A percentile compares a stretch with the other conserved stretches of the same genome.
Conservation (phyloP, 2,113 vertebrate genomes). For the Campylomormyrus numenius region DNA sequence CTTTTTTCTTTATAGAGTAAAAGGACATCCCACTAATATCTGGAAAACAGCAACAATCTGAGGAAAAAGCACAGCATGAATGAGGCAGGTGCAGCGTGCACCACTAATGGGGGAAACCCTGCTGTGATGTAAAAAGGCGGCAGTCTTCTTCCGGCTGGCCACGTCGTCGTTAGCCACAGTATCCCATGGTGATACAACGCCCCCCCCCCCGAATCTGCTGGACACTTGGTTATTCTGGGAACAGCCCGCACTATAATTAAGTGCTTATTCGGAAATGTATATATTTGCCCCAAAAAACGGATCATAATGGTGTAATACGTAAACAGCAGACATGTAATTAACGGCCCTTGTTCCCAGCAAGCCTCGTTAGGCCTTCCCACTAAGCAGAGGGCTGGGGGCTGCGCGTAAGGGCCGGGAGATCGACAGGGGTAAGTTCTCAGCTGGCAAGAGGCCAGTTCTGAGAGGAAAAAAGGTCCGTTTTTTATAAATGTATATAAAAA, state of each 20-base stretch:
- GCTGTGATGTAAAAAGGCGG: neutral
- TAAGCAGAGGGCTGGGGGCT: neutral
- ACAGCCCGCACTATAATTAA: neutral
- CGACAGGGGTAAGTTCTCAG: neutral
- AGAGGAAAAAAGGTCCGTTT: neutral
- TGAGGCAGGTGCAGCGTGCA: neutral
- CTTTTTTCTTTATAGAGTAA: neutral
- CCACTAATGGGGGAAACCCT: neutral
- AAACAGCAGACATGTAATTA: slow-evolving; percentile 42
- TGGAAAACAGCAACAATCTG: neutral
- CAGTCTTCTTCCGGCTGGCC: neutral
- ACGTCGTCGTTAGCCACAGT: neutral
- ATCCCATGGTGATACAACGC: neutral
- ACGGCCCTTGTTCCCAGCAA: slow-evolving; percentile 31
- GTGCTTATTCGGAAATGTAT: slow-evolving; percentile 24
- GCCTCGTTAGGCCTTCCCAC: neutral
- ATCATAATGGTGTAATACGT: slow-evolving; percentile 29
- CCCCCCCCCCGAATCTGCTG: neutral
- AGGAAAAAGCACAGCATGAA: neutral
- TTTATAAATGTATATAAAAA: neutral
- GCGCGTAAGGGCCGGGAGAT: neutral
- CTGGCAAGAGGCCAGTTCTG: neutral
- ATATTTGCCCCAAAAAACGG: slow-evolving; percentile 20
- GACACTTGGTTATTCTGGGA: neutral
- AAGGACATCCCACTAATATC: neutral